phyloP scores from a whole-genome alignment of 1,140 invertebrate species.

The Pantala flavescens region DNA sequence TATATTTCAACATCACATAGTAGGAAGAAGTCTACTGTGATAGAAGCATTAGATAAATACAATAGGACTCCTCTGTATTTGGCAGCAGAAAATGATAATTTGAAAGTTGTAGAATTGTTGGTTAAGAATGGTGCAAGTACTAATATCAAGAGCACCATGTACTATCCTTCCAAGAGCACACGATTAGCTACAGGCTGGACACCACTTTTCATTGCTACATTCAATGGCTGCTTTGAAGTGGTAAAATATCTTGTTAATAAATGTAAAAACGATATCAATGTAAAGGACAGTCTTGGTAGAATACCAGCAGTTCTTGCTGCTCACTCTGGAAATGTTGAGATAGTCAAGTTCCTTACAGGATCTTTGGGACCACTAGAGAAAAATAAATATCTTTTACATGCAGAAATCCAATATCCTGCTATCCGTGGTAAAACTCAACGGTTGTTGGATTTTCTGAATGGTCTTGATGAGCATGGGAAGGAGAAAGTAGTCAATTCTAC shows the following conservation, averaged over 20 bases:
- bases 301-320: neutral
- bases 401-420: neutral
- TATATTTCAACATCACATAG: too few relatives aligned
- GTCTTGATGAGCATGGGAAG: neutral
- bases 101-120: neutral
- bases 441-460: neutral
- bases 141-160: neutral
- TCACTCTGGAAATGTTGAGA: neutral
- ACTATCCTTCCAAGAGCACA: neutral
- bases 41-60: neutral
- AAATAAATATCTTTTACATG: neutral
- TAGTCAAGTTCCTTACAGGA: neutral
- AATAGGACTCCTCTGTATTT: neutral
- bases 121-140: neutral
- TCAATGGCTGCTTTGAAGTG: neutral
- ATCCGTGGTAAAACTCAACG: neutral
- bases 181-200: neutral
- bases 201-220: neutral
- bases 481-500: neutral
- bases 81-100: neutral
- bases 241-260: neutral
- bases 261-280: neutral
- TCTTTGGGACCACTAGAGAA: neutral
- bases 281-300: neutral
- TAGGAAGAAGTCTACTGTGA: too few relatives aligned